A percentile compares a stretch with the other conserved stretches of the same genome.
phyloP scores from a whole-genome alignment of 2,888 invertebrate species.

The Melipona bicolor region DNA sequence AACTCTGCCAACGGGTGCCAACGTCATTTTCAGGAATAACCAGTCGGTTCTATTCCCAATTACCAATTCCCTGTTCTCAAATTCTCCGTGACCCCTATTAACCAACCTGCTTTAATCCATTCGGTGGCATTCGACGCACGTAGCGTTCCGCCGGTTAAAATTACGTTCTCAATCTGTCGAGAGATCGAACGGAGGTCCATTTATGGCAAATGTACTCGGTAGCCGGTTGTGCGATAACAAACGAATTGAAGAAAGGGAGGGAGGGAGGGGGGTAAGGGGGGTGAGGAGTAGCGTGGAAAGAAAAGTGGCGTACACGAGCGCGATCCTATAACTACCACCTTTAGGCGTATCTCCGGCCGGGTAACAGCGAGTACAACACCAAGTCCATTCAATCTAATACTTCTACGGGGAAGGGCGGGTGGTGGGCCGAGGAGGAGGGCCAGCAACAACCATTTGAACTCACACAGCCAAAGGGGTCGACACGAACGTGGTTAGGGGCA shows the following conservation, averaged over 20 bases:
- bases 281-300: conserved; percentile 20
- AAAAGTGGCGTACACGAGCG: conserved; percentile 63
- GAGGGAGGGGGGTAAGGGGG: background rate
- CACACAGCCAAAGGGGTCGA: conserved; percentile 74
- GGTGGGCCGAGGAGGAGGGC: conserved; percentile 41
- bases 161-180: background rate
- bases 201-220: conserved; percentile 22
- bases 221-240: conserved; percentile 25
- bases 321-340: conserved; percentile 76
- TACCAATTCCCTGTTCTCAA: background rate
- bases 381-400: conserved; percentile 83
- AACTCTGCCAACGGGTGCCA: background rate
- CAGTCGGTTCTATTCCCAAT: background rate
- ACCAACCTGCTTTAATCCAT: background rate
- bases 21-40: background rate
- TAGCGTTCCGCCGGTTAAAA: background rate
- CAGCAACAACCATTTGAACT: conserved; percentile 80
- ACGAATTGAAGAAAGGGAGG: conserved; percentile 23
- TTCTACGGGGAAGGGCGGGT: conserved; percentile 70
- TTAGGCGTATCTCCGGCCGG: conserved; percentile 77
- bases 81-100: background rate
- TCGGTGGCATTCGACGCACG: conserved; percentile 1
- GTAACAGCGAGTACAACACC: conserved; percentile 81
- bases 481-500: conserved; percentile 81
- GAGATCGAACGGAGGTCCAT: conserved; percentile 18